Conservation (phyloP, 2,797 vertebrate genomes). For the Ctenopoma multispine region DNA sequence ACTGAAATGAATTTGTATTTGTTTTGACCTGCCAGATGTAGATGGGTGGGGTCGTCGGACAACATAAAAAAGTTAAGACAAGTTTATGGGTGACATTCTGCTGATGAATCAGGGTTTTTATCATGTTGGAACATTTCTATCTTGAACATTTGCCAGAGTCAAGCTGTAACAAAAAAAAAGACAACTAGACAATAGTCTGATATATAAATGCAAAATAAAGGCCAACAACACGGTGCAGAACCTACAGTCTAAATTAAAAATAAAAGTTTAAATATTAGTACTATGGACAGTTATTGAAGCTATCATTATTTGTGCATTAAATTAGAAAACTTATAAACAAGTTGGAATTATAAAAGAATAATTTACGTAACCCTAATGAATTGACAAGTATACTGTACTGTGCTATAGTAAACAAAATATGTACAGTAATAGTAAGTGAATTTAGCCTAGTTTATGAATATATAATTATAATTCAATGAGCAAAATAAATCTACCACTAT, state of each 20-base stretch:
- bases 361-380: too few species aligned
- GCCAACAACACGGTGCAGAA: neutral
- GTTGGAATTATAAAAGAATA: too few species aligned
- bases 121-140: neutral
- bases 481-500: too few species aligned
- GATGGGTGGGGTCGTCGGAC: slow-evolving; percentile 7
- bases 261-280: too few species aligned
- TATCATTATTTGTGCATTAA: neutral
- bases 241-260: neutral
- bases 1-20: neutral
- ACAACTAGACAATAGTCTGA: neutral
- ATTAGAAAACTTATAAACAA: neutral
- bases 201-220: neutral
- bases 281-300: neutral
- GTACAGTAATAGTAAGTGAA: too few species aligned
- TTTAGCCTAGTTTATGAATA: too few species aligned
- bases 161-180: neutral
- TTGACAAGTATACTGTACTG: too few species aligned
- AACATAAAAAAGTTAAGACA: neutral
- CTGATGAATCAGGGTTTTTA: slow-evolving; percentile 18
- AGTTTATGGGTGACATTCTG: neutral
- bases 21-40: slow-evolving; percentile 39
- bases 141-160: slow-evolving; percentile 12
- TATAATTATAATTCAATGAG: too few species aligned
- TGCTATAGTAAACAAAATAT: too few species aligned